Percentiles rank a stretch among this genome's conserved stretches.
Evolutionary conservation across 2,113 vertebrate genomes (phyloP).

Genomic region (Agelaius phoeniceus): DNA sequence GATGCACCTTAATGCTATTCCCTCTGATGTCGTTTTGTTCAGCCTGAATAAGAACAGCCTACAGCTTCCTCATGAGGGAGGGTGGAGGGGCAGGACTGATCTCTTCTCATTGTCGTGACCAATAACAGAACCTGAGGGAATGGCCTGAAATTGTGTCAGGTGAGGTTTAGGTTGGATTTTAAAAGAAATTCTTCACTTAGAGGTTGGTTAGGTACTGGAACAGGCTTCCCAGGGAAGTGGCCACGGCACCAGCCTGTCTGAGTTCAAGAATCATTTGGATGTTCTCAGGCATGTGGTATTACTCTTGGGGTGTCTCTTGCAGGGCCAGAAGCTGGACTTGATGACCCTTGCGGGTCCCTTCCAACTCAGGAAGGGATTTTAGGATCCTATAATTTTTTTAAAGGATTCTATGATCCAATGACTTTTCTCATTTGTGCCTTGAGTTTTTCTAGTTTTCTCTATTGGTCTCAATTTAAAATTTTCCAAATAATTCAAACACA

Average conservation of each 20-base stretch:
- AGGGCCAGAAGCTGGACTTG: accelerated
- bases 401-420: background rate
- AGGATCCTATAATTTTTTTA: too few relatives aligned
- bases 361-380: background rate
- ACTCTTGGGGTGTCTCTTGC: background rate
- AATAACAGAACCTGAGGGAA: background rate
- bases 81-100: accelerated
- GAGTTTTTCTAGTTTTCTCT: background rate
- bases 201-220: accelerated
- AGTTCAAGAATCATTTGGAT: background rate
- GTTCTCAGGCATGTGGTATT: background rate
- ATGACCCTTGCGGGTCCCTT: background rate
- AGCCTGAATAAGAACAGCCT: background rate
- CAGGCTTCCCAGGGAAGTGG: background rate
- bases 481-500: background rate
- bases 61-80: background rate
- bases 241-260: background rate
- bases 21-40: background rate
- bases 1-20: background rate
- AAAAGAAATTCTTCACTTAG: background rate
- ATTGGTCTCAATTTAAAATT: background rate
- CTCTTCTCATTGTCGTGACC: background rate
- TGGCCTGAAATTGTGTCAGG: background rate
- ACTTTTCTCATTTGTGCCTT: background rate
- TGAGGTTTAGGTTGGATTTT: background rate